A percentile compares a stretch with the other conserved stretches of the same genome.
phyloP scores from a whole-genome alignment of 1,140 invertebrate genomes.

The Drosophila obscura region DNA sequence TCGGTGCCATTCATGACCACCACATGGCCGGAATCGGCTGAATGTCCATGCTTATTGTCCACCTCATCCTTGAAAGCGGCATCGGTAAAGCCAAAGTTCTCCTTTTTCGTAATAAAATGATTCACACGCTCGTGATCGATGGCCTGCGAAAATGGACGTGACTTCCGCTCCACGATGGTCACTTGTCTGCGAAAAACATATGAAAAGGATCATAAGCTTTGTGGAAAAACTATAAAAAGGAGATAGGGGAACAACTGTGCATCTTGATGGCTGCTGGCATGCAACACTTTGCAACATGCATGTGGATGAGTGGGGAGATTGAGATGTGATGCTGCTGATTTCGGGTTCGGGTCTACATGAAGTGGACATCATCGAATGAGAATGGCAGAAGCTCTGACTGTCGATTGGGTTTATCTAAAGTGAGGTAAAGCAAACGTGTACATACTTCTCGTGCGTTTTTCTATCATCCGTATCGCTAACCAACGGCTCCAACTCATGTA shows the following conservation, averaged over 20 bases:
- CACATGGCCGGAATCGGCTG: slow-evolving; percentile 42
- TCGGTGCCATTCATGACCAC: slow-evolving; percentile 76
- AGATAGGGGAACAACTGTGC: slow-evolving; percentile 31
- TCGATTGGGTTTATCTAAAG: slow-evolving; percentile 23
- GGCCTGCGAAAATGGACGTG: slow-evolving; percentile 91
- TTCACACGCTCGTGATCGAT: slow-evolving; percentile 87
- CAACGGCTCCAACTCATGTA: slow-evolving; percentile 90
- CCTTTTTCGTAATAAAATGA: slow-evolving; percentile 81
- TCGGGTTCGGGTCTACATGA: slow-evolving; percentile 37
- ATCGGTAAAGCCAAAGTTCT: slow-evolving; percentile 81
- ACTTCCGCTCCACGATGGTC: slow-evolving; percentile 78
- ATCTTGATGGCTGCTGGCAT: slow-evolving; percentile 22
- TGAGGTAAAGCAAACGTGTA: slow-evolving; percentile 48
- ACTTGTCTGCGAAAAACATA: slow-evolving; percentile 69
- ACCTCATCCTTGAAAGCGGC: slow-evolving; percentile 60
- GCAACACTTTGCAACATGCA: slow-evolving; percentile 52
- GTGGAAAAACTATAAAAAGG: neutral
- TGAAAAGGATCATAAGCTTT: slow-evolving; percentile 32
- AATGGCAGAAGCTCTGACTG: slow-evolving; percentile 50
- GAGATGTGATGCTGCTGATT: slow-evolving; percentile 27
- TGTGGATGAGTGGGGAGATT: slow-evolving; percentile 37
- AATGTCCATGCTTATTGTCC: slow-evolving; percentile 52
- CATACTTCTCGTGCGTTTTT: slow-evolving; percentile 83
- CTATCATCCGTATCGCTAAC: slow-evolving; percentile 88
- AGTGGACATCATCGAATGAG: slow-evolving; percentile 50